Percentiles rank a stretch among this genome's conserved stretches.
Evolutionary conservation across 1,140 invertebrate genomes (phyloP).

Genomic region (Calycopis cecrops): DNA sequence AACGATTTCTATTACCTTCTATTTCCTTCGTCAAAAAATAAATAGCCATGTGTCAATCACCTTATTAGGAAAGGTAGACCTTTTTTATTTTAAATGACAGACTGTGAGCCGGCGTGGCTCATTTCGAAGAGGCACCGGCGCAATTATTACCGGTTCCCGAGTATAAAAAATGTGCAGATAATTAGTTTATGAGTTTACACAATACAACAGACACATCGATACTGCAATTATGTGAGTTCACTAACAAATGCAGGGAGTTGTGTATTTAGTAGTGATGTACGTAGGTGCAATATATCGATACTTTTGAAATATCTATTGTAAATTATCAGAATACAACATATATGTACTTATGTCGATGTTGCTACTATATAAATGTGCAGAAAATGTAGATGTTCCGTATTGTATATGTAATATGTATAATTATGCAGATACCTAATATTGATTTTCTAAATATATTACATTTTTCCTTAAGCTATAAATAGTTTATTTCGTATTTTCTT

Average conservation of each 20-base stretch:
- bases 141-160: conserved; percentile 39
- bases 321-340: no score
- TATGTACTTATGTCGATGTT: no score
- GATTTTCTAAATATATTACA: no score
- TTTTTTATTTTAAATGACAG: conserved; percentile 44
- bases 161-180: conserved; percentile 51
- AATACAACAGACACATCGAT: conserved; percentile 47
- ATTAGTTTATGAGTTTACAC: conserved; percentile 68
- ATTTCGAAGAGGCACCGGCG: conserved; percentile 42
- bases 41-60: conserved; percentile 62
- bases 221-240: conserved; percentile 51
- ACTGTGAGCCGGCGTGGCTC: conserved; percentile 28
- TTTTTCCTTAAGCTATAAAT: no score
- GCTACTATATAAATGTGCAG: no score
- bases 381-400: no score
- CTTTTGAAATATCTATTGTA: not conserved
- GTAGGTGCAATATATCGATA: conserved; percentile 13
- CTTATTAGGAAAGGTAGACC: conserved; percentile 42
- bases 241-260: conserved; percentile 51
- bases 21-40: conserved; percentile 34
- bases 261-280: conserved; percentile 35
- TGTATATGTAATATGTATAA: no score
- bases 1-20: no score
- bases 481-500: no score
- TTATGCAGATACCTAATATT: no score